Evolutionary conservation across 2,113 vertebrate species (phyloP), one percentile per base, ranked within the genome.

Genomic region (Tautogolabrus adspersus): DNA sequence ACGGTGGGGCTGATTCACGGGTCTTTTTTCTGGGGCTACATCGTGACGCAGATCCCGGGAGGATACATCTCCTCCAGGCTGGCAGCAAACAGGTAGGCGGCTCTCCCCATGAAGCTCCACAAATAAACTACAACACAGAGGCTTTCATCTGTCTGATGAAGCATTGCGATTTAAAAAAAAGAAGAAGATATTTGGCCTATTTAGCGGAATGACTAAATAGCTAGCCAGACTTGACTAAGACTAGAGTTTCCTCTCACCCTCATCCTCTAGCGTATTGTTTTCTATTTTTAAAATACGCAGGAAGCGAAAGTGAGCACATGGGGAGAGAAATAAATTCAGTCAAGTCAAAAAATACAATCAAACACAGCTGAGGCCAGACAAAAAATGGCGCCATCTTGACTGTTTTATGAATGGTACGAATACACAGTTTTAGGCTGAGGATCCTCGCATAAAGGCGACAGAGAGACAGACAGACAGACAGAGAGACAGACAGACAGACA

Each of bases 21-120:
- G 22, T 99, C 98, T 0, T 99, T 99, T 92, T 99, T 99, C 92
- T 99, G 97, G 97, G 98, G 98, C 0, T 99, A 99, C 90, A 99
- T 99, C 73, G 96, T 99, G 91, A 99, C 98, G 5, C 98, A 99
- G 86, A 99, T 99, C 90, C 98, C 98, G 0, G 98, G 98, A 59
- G 98, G 98, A 65, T 99, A 98, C 77, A 99, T 99, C 72, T 97
- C 95, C 3, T 99, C 97, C 19, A 95, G 97, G 82, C 93, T 99
- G 93, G 98, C 98, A 66, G 98, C 98, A 0, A 99, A 98, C 96
- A 97, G 98, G 98, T 99, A 96, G 59, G 87, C 46, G 16, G 38
- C 60, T 3, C 71, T 47, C 46, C 58, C 72, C 2, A 21, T 22
- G 22, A 72, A 40, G 21, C 40, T 58, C 37, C 77, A 62, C 7